phyloP scores from a whole-genome alignment of 2,113 vertebrate species.

The Herpailurus yagouaroundi region DNA sequence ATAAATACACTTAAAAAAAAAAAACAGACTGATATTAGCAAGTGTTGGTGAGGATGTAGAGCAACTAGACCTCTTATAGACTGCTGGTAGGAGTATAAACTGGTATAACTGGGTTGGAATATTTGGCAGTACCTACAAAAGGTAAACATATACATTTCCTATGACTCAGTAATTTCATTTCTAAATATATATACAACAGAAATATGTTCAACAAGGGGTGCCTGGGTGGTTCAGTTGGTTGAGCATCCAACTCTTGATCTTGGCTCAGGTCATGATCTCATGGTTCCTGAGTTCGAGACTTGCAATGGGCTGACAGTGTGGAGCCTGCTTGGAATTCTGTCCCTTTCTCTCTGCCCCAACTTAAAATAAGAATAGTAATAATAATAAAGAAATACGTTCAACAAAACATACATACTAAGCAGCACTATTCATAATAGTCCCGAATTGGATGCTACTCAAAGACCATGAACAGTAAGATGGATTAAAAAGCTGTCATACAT shows the following conservation, averaged over 20 bases:
- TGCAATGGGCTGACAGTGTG: too few relatives aligned
- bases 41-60: background rate
- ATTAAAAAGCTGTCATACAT: background rate
- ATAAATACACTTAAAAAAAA: too few relatives aligned
- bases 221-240: too few relatives aligned
- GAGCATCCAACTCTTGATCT: too few relatives aligned
- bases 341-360: too few relatives aligned
- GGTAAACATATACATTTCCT: background rate
- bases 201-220: background rate
- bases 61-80: background rate
- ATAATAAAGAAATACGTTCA: background rate
- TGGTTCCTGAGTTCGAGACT: too few relatives aligned
- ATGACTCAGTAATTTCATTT: background rate
- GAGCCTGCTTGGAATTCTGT: too few relatives aligned
- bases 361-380: too few relatives aligned
- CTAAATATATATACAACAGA: constrained; percentile 3
- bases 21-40: background rate
- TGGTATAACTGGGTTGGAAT: background rate
- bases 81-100: background rate
- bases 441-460: constrained; percentile 3
- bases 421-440: constrained; percentile 5
- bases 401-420: background rate
- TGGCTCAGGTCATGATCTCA: too few relatives aligned
- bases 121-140: background rate
- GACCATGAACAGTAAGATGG: background rate